phyloP scores from a whole-genome alignment of 2,888 invertebrate species.

The Eueremaeus valkanovi region DNA sequence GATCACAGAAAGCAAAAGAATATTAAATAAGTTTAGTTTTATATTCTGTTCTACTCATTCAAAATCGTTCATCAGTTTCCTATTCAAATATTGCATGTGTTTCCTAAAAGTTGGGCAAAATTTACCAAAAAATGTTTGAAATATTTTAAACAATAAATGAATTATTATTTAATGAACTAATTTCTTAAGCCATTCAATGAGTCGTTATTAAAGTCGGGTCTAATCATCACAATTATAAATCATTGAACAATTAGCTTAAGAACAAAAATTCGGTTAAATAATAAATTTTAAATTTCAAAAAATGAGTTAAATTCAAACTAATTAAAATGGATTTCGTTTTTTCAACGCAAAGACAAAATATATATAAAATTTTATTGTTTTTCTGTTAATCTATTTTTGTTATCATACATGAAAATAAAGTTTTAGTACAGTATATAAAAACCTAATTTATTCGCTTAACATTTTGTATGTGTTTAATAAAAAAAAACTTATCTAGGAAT shows the following conservation, averaged over 20 bases:
- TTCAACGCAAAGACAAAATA: no score
- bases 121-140: no score
- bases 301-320: background rate
- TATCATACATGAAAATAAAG: slow-evolving; percentile 7
- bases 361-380: slow-evolving; percentile 19
- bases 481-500: slow-evolving; percentile 2
- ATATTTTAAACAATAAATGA: no score
- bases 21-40: no score
- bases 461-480: background rate
- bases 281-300: background rate
- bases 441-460: slow-evolving; percentile 19
- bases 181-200: no score
- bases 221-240: background rate
- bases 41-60: no score
- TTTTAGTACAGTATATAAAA: slow-evolving; percentile 13
- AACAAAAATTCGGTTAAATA: background rate
- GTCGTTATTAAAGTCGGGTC: background rate
- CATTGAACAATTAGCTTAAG: background rate
- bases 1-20: no score
- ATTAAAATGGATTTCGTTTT: background rate
- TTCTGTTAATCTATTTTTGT: slow-evolving; percentile 14
- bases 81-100: no score
- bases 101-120: no score
- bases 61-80: no score
- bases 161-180: no score